A percentile compares a stretch with the other conserved stretches of the same genome.
phyloP scores from a whole-genome alignment of 2,113 vertebrate genomes.

The Copsychus sechellarum region DNA sequence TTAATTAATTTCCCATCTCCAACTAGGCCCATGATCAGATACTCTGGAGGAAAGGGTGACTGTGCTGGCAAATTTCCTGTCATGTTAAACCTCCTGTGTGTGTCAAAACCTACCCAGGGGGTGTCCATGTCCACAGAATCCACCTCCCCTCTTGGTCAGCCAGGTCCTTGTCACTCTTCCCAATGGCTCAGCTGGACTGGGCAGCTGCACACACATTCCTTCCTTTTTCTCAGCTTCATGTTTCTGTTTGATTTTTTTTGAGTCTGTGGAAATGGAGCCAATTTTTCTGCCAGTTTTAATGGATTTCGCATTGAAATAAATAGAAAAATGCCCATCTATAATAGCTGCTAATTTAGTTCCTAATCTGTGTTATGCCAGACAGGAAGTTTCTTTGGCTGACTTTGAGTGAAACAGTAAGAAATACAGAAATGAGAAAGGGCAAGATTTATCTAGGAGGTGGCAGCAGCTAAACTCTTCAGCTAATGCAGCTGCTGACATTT shows the following conservation, averaged over 20 bases:
- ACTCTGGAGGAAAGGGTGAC: not conserved
- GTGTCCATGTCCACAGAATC: not conserved
- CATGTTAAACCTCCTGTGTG: rapidly evolving
- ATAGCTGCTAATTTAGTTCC: slow-evolving; percentile 41
- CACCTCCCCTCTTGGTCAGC: not conserved
- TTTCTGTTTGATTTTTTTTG: slow-evolving; percentile 3
- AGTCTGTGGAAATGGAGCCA: not conserved
- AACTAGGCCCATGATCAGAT: not conserved
- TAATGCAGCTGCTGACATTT: slow-evolving; percentile 58
- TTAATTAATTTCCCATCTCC: not conserved
- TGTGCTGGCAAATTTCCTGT: not conserved
- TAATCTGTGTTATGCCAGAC: slow-evolving; percentile 24
- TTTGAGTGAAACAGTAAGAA: slow-evolving; percentile 39
- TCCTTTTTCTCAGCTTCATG: not conserved
- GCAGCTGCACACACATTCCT: not conserved
- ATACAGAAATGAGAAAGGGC: slow-evolving; percentile 18
- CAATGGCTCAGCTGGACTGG: not conserved
- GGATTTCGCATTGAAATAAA: slow-evolving; percentile 9
- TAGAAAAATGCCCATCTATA: not conserved
- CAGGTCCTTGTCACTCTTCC: not conserved
- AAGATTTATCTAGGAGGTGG: slow-evolving; percentile 50
- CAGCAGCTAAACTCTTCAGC: slow-evolving; percentile 28
- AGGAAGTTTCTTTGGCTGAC: slow-evolving; percentile 43
- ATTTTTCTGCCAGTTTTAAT: slow-evolving; percentile 10
- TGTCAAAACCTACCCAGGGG: not conserved